Percentiles rank a stretch among this genome's conserved stretches.
These are phyloP conservation scores for Anoplolepis gracilipes DNA, from an alignment of 1,140 invertebrate genomes.

Conservation along the genomic window DNA sequence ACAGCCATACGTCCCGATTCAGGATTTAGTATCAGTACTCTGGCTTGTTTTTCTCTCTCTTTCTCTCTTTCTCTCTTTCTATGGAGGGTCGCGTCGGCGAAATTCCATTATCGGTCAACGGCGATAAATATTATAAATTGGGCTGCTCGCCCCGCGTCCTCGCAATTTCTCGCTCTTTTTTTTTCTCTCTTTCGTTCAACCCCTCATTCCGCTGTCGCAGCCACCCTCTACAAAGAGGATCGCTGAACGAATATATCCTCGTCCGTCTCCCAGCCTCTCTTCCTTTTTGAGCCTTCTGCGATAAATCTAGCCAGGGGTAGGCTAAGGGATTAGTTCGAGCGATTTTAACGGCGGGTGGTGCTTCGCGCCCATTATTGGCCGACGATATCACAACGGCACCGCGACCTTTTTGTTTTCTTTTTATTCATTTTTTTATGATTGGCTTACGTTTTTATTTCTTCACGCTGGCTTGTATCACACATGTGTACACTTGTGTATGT, in stretches of 20 bases:
- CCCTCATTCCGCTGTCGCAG: slow-evolving; percentile 50
- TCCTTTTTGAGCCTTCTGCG: slow-evolving; percentile 73
- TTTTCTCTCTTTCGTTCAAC: slow-evolving; percentile 12
- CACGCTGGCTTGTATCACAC: not conserved
- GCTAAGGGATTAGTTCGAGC: slow-evolving; percentile 75
- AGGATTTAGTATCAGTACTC: slow-evolving; percentile 67
- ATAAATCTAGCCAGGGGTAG: slow-evolving; percentile 77
- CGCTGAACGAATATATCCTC: slow-evolving; percentile 64
- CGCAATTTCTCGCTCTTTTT: slow-evolving; percentile 28
- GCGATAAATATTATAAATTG: slow-evolving; percentile 85
- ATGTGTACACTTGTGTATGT: too few relatives aligned
- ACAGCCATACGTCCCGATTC: slow-evolving; percentile 68
- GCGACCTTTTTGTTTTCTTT: slow-evolving; percentile 37
- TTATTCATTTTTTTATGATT: slow-evolving; percentile 22
- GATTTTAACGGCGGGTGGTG: slow-evolving; percentile 77
- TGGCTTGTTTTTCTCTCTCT: not conserved
- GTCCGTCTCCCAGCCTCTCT: slow-evolving; percentile 61
- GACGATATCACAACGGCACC: slow-evolving; percentile 65
- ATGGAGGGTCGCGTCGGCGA: slow-evolving; percentile 67
- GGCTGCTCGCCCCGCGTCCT: slow-evolving; percentile 43
- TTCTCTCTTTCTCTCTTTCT: not conserved
- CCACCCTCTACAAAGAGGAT: slow-evolving; percentile 62
- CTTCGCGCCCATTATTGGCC: slow-evolving; percentile 72
- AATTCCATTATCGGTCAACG: slow-evolving; percentile 83
- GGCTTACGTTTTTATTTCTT: slow-evolving; percentile 21